Percentiles rank a stretch among this genome's conserved stretches.
These are phyloP conservation scores for Syrista parreyssii DNA, from an alignment of 2,888 invertebrate species.

Conservation along the genomic window DNA sequence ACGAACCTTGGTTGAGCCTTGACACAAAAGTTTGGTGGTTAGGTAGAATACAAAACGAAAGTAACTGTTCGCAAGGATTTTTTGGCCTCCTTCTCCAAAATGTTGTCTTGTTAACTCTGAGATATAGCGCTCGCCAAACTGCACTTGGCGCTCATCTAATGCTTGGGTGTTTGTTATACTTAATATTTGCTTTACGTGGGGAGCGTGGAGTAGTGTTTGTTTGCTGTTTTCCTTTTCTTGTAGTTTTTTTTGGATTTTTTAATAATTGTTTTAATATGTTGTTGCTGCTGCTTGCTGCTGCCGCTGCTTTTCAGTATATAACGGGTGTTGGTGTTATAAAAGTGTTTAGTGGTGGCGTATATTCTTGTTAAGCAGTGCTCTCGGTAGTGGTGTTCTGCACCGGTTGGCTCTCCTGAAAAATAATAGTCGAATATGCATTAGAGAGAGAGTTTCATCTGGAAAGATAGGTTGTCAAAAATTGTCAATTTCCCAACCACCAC, in stretches of 20 bases:
- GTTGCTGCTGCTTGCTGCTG: conserved; percentile 41
- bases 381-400: conserved; percentile 73
- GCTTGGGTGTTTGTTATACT: conserved; percentile 23
- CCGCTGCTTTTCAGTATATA: conserved; percentile 42
- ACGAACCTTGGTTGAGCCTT: conserved; percentile 29
- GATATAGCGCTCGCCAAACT: not conserved
- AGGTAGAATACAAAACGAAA: conserved; percentile 5
- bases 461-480: too few relatives aligned
- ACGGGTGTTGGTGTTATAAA: conserved; percentile 54
- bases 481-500: too few relatives aligned
- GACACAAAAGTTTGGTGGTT: conserved; percentile 16
- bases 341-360: conserved; percentile 44
- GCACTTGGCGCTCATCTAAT: conserved; percentile 1
- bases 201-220: conserved; percentile 57
- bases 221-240: conserved; percentile 43
- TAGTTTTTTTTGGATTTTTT: conserved; percentile 45
- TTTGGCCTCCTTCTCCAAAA: conserved; percentile 1
- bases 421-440: conserved; percentile 1
- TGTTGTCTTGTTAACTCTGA: not conserved
- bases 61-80: conserved; percentile 3
- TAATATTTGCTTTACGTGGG: conserved; percentile 37
- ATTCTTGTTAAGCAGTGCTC: conserved; percentile 70
- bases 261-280: conserved; percentile 49
- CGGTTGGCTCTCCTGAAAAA: conserved; percentile 69
- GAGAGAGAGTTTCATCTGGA: not conserved